phyloP scores from a whole-genome alignment of 2,797 vertebrate genomes.

The Sciurus vulgaris region DNA sequence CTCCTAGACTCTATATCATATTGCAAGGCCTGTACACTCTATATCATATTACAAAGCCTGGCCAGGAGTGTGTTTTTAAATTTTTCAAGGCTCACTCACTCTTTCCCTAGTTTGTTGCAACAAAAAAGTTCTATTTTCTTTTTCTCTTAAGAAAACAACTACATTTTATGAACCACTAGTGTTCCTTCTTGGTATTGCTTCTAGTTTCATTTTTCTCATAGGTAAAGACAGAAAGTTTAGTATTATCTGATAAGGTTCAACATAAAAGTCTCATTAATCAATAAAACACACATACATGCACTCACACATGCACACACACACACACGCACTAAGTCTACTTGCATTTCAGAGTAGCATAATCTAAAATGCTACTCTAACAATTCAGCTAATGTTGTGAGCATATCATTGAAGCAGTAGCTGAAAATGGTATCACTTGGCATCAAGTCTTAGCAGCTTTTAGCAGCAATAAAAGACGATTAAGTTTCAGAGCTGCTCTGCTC shows the following conservation, averaged over 20 bases:
- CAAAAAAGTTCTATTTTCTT: not conserved
- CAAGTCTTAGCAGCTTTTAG: slow-evolving; percentile 24
- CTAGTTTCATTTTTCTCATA: not conserved
- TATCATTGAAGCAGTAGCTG: not conserved
- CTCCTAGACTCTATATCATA: not conserved
- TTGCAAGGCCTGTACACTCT: not conserved
- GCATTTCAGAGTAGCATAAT: slow-evolving; percentile 6
- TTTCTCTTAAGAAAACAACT: not conserved
- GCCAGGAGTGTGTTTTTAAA: not conserved
- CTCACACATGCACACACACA: not conserved
- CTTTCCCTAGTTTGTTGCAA: not conserved
- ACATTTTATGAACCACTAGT: not conserved
- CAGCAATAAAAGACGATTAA: not conserved
- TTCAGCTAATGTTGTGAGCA: not conserved
- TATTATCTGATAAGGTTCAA: not conserved
- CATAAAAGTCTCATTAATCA: not conserved
- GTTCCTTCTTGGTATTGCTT: not conserved
- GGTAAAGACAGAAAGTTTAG: slow-evolving; percentile 1
- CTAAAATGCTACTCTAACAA: not conserved
- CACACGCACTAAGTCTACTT: not conserved
- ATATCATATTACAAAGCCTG: not conserved
- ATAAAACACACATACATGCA: not conserved
- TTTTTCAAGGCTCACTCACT: not conserved
- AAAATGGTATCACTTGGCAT: not conserved
- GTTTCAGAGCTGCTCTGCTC: not conserved